Conservation (phyloP, 1,140 invertebrate genomes). For the Diorhabda sublineata region DNA sequence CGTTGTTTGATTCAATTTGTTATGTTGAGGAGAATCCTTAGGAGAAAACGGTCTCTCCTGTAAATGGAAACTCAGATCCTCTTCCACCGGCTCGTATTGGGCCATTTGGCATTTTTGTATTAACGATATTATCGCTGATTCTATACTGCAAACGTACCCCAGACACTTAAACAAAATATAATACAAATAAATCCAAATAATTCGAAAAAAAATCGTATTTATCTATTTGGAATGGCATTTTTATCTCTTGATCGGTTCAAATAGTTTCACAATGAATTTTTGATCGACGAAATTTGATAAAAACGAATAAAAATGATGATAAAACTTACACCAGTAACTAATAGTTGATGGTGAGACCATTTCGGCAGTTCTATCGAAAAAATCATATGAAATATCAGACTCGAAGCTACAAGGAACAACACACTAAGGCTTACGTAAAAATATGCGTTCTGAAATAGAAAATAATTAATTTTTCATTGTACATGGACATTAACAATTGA, state of each 20-base stretch:
- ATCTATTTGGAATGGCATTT: no score
- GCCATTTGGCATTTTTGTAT: constrained; percentile 41
- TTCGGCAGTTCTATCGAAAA: constrained; percentile 62
- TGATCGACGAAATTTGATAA: neutral
- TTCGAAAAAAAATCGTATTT: no score
- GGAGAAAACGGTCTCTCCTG: constrained; percentile 41
- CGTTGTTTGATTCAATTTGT: constrained; percentile 41
- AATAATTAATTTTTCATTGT: neutral
- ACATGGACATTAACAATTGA: no score
- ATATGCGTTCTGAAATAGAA: constrained; percentile 55
- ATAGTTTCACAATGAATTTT: no score
- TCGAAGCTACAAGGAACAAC: constrained; percentile 60
- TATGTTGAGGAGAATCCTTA: constrained; percentile 34
- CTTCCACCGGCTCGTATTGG: constrained; percentile 43
- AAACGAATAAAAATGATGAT: constrained; percentile 7
- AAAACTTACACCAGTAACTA: constrained; percentile 45
- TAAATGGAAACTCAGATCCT: constrained; percentile 44
- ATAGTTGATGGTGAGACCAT: constrained; percentile 46
- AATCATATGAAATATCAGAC: constrained; percentile 60
- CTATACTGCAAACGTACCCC: constrained; percentile 44
- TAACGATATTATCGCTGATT: constrained; percentile 42
- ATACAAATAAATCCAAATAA: neutral
- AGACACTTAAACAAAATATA: constrained; percentile 39
- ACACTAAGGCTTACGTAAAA: constrained; percentile 62
- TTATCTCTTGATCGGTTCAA: no score